A percentile compares a stretch with the other conserved stretches of the same genome.
These are phyloP conservation scores for Platysternon megacephalum DNA, from an alignment of 2,113 vertebrate species.

Conservation along the genomic window DNA sequence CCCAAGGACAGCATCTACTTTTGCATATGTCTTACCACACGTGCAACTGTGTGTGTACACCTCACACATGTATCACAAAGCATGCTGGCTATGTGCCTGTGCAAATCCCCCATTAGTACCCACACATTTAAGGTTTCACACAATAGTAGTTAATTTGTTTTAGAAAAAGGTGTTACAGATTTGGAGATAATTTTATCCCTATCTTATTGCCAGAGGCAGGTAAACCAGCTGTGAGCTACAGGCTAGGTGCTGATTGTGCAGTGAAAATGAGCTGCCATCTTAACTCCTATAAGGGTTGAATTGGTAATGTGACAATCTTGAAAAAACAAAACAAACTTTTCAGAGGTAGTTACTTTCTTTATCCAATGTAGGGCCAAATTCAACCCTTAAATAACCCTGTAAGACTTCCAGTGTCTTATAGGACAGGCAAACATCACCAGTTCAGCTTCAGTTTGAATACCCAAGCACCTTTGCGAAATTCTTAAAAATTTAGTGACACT, in stretches of 20 bases:
- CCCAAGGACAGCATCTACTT: conserved; percentile 41
- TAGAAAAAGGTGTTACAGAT: conserved; percentile 17
- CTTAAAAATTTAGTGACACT: neutral
- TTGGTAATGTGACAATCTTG: conserved; percentile 40
- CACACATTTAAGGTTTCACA: neutral
- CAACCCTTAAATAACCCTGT: conserved; percentile 24
- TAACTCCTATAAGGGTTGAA: conserved; percentile 47
- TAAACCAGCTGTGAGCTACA: conserved; percentile 4
- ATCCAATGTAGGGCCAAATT: conserved; percentile 40
- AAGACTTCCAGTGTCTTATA: conserved; percentile 16
- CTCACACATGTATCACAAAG: neutral
- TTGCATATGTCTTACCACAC: neutral
- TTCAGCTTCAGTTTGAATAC: conserved; percentile 52
- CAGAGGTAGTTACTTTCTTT: conserved; percentile 38
- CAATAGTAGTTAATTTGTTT: neutral
- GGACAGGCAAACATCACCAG: conserved; percentile 8
- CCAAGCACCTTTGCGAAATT: conserved; percentile 14
- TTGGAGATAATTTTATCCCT: conserved; percentile 41
- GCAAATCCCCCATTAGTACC: neutral
- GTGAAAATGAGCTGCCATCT: conserved; percentile 45
- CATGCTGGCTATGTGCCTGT: neutral
- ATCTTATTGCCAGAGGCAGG: conserved; percentile 27
- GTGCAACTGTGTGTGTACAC: neutral
- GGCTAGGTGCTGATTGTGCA: neutral
- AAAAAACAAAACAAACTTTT: conserved; percentile 11